A percentile compares a stretch with the other conserved stretches of the same genome.
These are phyloP conservation scores for Rhynchophorus ferrugineus DNA, from an alignment of 1,140 invertebrate genomes.

Conservation along the genomic window DNA sequence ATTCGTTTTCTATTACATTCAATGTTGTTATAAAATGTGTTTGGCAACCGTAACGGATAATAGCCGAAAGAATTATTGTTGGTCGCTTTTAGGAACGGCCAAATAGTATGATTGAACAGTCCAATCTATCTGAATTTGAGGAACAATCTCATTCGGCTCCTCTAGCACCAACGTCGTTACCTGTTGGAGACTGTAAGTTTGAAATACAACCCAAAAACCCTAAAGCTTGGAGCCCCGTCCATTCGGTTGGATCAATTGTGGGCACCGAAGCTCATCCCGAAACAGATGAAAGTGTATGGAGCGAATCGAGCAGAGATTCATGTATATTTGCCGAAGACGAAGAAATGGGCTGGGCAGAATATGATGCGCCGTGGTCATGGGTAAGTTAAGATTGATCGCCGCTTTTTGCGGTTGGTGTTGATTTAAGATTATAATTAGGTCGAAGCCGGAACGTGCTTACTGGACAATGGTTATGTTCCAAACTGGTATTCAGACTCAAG, in stretches of 20 bases:
- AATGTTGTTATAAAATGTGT: no score
- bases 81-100: constrained; percentile 44
- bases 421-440: constrained; percentile 13
- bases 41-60: no score
- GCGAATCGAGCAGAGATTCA: constrained; percentile 60
- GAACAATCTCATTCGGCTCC: constrained; percentile 55
- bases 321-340: constrained; percentile 72
- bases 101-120: constrained; percentile 45
- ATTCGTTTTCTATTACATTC: no score
- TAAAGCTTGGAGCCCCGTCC: constrained; percentile 73
- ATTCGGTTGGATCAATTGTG: constrained; percentile 69
- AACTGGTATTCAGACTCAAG: constrained; percentile 61
- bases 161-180: constrained; percentile 39
- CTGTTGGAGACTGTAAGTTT: constrained; percentile 41
- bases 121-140: constrained; percentile 45
- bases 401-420: background rate
- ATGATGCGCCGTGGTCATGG: constrained; percentile 68
- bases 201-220: constrained; percentile 55
- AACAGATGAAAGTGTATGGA: constrained; percentile 69
- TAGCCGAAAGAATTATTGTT: no score
- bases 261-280: constrained; percentile 74
- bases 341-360: constrained; percentile 64
- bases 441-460: constrained; percentile 66
- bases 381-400: no score
- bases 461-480: constrained; percentile 61